Conservation (phyloP, 2,888 invertebrate species). For the Pantelozetes paolii region DNA sequence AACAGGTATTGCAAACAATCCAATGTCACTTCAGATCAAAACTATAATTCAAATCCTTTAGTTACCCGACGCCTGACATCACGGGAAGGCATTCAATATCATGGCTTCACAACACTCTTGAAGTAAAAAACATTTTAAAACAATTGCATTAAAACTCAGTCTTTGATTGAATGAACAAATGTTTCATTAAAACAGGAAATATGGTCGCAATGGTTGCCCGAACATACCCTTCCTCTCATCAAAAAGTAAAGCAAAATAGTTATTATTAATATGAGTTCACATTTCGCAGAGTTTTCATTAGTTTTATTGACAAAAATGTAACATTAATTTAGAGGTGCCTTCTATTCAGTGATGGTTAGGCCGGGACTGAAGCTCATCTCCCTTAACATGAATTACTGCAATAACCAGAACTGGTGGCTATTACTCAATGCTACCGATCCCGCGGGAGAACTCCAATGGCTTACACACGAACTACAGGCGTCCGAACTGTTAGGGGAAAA, state of each 20-base stretch:
- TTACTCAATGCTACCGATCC: slow-evolving; percentile 58
- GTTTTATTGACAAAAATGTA: slow-evolving; percentile 25
- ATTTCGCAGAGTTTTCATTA: slow-evolving; percentile 64
- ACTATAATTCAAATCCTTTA: slow-evolving; percentile 45
- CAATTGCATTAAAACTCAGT: not conserved
- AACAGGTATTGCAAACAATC: slow-evolving; percentile 54
- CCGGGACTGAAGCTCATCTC: slow-evolving; percentile 70
- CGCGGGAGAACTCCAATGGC: slow-evolving; percentile 72
- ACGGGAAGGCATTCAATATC: slow-evolving; percentile 73
- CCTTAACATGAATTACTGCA: slow-evolving; percentile 75
- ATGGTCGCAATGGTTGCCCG: slow-evolving; percentile 87
- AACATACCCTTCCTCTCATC: slow-evolving; percentile 78
- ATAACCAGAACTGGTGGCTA: slow-evolving; percentile 61
- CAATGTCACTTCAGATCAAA: not conserved
- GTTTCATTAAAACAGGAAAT: slow-evolving; percentile 85
- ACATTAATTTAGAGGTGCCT: slow-evolving; percentile 52
- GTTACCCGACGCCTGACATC: slow-evolving; percentile 56
- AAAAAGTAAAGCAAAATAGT: slow-evolving; percentile 53
- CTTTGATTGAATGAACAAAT: slow-evolving; percentile 56
- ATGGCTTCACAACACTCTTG: slow-evolving; percentile 14
- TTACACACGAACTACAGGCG: slow-evolving; percentile 65
- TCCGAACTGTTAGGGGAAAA: slow-evolving; percentile 70
- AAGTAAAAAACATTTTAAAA: not conserved
- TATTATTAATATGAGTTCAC: not conserved
- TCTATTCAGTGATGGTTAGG: slow-evolving; percentile 65